phyloP scores from a whole-genome alignment of 2,888 invertebrate genomes.

The Endomychus coccineus region DNA sequence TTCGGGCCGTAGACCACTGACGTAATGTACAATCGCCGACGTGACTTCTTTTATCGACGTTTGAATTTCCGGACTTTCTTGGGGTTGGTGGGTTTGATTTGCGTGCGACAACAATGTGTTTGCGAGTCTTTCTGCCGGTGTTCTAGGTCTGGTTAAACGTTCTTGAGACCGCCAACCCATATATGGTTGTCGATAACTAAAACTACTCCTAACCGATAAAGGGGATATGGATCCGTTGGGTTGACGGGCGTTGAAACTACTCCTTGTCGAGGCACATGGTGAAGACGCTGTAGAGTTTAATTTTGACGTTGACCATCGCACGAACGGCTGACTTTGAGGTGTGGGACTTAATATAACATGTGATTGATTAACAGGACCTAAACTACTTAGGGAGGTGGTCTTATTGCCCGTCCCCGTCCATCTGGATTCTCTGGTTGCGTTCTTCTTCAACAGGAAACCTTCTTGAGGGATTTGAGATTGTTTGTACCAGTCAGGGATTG shows the following conservation, averaged over 20 bases:
- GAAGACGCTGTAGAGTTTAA: conserved; percentile 67
- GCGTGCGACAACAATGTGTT: conserved; percentile 54
- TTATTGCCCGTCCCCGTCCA: conserved; percentile 57
- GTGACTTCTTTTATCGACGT: conserved; percentile 88
- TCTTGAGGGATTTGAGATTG: conserved; percentile 63
- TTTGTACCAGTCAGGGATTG: conserved; percentile 92
- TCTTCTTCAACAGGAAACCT: conserved; percentile 73
- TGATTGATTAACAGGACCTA: conserved; percentile 45
- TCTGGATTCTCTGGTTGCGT: conserved; percentile 50
- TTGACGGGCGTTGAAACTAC: conserved; percentile 59
- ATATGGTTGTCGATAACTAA: conserved; percentile 82
- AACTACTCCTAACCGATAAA: conserved; percentile 63
- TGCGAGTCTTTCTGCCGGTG: conserved; percentile 76
- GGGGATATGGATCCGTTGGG: conserved; percentile 56
- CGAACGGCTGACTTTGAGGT: conserved; percentile 45
- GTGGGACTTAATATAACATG: conserved; percentile 41
- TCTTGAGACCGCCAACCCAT: conserved; percentile 85
- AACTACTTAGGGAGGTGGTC: conserved; percentile 77
- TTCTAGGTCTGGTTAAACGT: conserved; percentile 68
- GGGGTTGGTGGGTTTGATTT: conserved; percentile 22
- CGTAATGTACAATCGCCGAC: conserved; percentile 88
- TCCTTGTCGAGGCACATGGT: conserved; percentile 65
- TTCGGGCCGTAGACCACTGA: conserved; percentile 61
- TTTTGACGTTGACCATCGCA: conserved; percentile 68
- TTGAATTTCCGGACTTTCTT: conserved; percentile 59